These are phyloP conservation scores for Eueides isabella DNA, from an alignment of 1,140 invertebrate species.

Conservation along the genomic window DNA sequence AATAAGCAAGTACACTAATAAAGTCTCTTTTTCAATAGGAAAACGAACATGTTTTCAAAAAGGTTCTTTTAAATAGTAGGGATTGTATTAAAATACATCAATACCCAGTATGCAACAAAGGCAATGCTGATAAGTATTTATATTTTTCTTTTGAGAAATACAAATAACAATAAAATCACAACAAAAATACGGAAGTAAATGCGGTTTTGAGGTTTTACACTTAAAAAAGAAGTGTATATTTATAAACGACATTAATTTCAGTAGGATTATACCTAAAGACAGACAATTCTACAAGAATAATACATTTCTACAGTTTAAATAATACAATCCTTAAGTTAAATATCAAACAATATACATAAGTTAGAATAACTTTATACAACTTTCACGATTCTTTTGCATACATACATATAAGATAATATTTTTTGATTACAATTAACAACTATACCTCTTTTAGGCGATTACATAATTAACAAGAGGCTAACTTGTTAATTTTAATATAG, in stretches of 20 bases:
- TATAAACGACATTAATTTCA: constrained; percentile 18
- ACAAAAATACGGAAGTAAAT: constrained; percentile 60
- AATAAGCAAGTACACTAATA: constrained; percentile 14
- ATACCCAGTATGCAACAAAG: constrained; percentile 30
- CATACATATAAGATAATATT: no score
- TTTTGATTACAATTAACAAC: no score
- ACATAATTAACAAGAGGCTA: neutral
- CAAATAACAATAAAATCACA: constrained; percentile 58
- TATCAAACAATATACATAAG: no score
- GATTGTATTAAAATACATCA: constrained; percentile 27
- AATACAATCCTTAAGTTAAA: no score
- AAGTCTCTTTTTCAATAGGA: constrained; percentile 17
- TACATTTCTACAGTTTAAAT: no score
- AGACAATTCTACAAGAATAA: neutral
- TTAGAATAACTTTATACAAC: no score
- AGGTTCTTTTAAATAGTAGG: constrained; percentile 17
- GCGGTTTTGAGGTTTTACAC: constrained; percentile 62
- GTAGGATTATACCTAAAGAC: neutral
- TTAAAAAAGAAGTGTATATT: constrained; percentile 39
- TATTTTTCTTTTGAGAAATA: constrained; percentile 29
- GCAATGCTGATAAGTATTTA: constrained; percentile 33
- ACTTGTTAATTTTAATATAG: neutral
- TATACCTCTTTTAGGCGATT: no score
- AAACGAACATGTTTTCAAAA: constrained; percentile 28
- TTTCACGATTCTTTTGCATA: no score